These are phyloP conservation scores for Drosophila cardini DNA, from an alignment of 1,140 invertebrate genomes.

Conservation along the genomic window DNA sequence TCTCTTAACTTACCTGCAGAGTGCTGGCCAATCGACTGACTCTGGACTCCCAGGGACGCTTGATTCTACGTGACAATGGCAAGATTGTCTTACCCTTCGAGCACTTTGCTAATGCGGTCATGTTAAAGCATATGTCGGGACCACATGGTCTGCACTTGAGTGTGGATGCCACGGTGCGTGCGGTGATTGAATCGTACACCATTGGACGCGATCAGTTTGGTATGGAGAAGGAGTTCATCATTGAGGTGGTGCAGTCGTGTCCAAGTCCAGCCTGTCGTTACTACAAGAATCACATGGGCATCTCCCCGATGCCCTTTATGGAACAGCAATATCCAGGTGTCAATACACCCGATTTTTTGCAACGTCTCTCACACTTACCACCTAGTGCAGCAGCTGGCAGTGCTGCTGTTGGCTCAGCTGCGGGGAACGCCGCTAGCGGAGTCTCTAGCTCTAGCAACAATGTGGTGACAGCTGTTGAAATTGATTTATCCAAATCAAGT, in stretches of 20 bases:
- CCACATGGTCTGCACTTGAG: slow-evolving; percentile 93
- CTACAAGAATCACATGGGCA: slow-evolving; percentile 93
- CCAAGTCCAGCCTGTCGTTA: slow-evolving; percentile 93
- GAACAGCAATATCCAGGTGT: slow-evolving; percentile 82
- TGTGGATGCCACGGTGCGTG: slow-evolving; percentile 91
- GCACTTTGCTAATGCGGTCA: slow-evolving; percentile 94
- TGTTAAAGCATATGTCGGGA: slow-evolving; percentile 95
- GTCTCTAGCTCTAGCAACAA: slow-evolving; percentile 40
- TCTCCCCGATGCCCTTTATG: slow-evolving; percentile 86
- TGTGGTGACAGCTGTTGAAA: slow-evolving; percentile 62
- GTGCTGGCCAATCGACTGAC: slow-evolving; percentile 93
- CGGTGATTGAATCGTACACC: slow-evolving; percentile 93
- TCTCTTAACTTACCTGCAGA: slow-evolving; percentile 84
- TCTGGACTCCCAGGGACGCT: slow-evolving; percentile 91
- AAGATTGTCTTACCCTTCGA: slow-evolving; percentile 95
- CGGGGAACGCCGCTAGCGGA: slow-evolving; percentile 31
- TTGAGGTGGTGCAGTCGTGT: slow-evolving; percentile 94
- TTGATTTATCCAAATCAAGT: slow-evolving; percentile 75
- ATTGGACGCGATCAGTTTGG: slow-evolving; percentile 94
- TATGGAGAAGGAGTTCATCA: slow-evolving; percentile 95
- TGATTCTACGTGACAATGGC: slow-evolving; percentile 92
- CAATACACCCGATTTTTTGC: slow-evolving; percentile 81
- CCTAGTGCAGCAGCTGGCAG: slow-evolving; percentile 57
- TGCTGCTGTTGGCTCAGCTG: slow-evolving; percentile 38
- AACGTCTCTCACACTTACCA: slow-evolving; percentile 85